Conservation (phyloP, 1,140 invertebrate genomes). For the Dufourea novaeangliae region DNA sequence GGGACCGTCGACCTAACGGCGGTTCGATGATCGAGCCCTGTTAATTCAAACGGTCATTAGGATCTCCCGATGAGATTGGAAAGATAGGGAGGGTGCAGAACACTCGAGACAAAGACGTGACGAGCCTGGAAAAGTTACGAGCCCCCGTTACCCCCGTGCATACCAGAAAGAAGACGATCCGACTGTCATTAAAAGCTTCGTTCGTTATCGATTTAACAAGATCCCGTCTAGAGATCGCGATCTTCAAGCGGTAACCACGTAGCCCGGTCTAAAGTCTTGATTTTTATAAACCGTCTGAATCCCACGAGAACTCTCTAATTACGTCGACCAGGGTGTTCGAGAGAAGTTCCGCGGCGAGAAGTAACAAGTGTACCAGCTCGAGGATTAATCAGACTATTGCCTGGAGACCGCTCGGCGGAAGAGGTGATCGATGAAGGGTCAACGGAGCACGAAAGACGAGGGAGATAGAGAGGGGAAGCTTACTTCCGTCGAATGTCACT, state of each 20-base stretch:
- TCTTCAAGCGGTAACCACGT: slow-evolving; percentile 25
- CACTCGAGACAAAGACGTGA: slow-evolving; percentile 28
- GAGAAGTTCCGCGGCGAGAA: background rate
- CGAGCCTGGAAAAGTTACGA: slow-evolving; percentile 59
- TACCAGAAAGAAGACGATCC: slow-evolving; percentile 33
- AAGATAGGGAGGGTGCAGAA: slow-evolving; percentile 20
- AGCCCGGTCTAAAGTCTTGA: slow-evolving; percentile 22
- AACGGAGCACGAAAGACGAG: slow-evolving; percentile 14
- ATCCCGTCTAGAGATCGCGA: slow-evolving; percentile 13
- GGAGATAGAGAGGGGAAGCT: no score
- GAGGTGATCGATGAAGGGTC: background rate
- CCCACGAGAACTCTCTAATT: slow-evolving; percentile 29
- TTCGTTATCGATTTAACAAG: slow-evolving; percentile 50
- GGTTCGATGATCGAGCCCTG: slow-evolving; percentile 11
- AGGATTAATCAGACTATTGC: background rate
- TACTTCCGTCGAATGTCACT: slow-evolving; percentile 86
- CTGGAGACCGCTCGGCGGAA: background rate
- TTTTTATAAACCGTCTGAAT: slow-evolving; percentile 27
- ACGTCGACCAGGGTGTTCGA: slow-evolving; percentile 1
- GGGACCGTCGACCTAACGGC: background rate
- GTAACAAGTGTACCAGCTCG: background rate
- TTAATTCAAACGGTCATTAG: slow-evolving; percentile 54
- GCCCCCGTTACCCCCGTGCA: slow-evolving; percentile 36
- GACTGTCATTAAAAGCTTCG: slow-evolving; percentile 22
- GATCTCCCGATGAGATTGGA: slow-evolving; percentile 42